phyloP scores from a whole-genome alignment of 1,140 invertebrate species.

The Vanessa atalanta region DNA sequence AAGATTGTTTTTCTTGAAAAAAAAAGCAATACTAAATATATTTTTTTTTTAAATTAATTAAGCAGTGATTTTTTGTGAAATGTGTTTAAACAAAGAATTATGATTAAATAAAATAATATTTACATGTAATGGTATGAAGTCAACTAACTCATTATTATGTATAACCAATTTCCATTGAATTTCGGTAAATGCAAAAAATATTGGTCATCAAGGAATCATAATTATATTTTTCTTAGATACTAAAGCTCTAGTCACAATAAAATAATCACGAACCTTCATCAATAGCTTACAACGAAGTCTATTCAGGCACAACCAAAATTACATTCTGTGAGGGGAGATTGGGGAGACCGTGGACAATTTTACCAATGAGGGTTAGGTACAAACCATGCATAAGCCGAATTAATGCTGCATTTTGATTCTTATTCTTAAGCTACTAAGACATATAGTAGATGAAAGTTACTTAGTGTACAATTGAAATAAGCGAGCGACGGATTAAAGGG shows the following conservation, averaged over 20 bases:
- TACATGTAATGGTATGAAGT: too few species aligned
- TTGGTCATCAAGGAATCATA: not conserved
- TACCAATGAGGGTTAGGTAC: constrained; percentile 61
- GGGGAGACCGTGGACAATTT: constrained; percentile 55
- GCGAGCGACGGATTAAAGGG: constrained; percentile 77
- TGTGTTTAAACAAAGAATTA: too few species aligned
- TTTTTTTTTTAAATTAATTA: too few species aligned
- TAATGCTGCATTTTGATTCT: constrained; percentile 16
- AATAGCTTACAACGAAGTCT: constrained; percentile 42
- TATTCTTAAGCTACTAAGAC: constrained; percentile 21
- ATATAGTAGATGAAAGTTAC: constrained; percentile 1
- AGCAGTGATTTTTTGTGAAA: too few species aligned
- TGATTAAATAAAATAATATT: too few species aligned
- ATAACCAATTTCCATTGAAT: too few species aligned
- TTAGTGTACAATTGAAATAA: constrained; percentile 71
- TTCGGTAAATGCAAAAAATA: too few species aligned
- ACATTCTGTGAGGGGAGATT: constrained; percentile 60
- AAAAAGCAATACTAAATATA: too few species aligned
- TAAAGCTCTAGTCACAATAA: constrained; percentile 23
- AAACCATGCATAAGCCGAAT: constrained; percentile 3
- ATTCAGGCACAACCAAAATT: constrained; percentile 62
- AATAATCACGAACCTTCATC: constrained; percentile 29
- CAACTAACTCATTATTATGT: too few species aligned
- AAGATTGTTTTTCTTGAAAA: too few species aligned
- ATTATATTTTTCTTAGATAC: not conserved